phyloP scores from a whole-genome alignment of 2,888 invertebrate genomes.

The Gibbula magus region DNA sequence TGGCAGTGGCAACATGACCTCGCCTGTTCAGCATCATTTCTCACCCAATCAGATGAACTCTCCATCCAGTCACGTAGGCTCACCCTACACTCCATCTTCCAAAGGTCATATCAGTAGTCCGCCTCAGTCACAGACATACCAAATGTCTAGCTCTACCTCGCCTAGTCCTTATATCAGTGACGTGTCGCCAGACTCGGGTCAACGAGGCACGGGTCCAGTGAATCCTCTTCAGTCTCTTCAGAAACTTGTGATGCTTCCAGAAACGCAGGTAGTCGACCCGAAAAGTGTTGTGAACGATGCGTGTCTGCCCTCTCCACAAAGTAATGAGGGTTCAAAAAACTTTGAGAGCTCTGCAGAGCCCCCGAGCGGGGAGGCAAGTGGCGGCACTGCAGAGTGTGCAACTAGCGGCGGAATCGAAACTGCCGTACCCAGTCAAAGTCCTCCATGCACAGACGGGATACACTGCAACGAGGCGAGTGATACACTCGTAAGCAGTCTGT shows the following conservation, averaged over 20 bases:
- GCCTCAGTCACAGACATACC: slow-evolving; percentile 29
- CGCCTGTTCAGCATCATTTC: slow-evolving; percentile 41
- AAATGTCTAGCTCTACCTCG: slow-evolving; percentile 23
- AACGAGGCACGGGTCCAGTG: not conserved
- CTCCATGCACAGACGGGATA: slow-evolving; percentile 26
- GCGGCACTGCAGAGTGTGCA: slow-evolving; percentile 46
- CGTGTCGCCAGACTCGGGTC: slow-evolving; percentile 14
- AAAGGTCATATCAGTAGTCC: slow-evolving; percentile 47
- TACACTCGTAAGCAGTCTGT: not conserved
- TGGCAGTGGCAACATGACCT: slow-evolving; percentile 28
- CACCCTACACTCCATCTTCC: slow-evolving; percentile 52
- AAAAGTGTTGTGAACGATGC: slow-evolving; percentile 73
- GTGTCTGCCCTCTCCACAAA: slow-evolving; percentile 54
- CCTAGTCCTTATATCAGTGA: slow-evolving; percentile 23
- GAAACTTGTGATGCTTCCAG: slow-evolving; percentile 68
- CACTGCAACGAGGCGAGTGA: slow-evolving; percentile 20
- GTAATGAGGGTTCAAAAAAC: slow-evolving; percentile 63
- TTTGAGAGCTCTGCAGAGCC: slow-evolving; percentile 52
- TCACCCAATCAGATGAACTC: slow-evolving; percentile 45
- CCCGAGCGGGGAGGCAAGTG: slow-evolving; percentile 40
- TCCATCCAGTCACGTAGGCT: slow-evolving; percentile 50
- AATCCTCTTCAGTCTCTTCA: slow-evolving; percentile 71
- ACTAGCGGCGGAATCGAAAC: slow-evolving; percentile 20
- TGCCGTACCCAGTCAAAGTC: slow-evolving; percentile 18
- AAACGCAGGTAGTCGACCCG: slow-evolving; percentile 68